These are phyloP conservation scores for Python bivittatus DNA, from an alignment of 2,113 vertebrate genomes.

Conservation along the genomic window DNA sequence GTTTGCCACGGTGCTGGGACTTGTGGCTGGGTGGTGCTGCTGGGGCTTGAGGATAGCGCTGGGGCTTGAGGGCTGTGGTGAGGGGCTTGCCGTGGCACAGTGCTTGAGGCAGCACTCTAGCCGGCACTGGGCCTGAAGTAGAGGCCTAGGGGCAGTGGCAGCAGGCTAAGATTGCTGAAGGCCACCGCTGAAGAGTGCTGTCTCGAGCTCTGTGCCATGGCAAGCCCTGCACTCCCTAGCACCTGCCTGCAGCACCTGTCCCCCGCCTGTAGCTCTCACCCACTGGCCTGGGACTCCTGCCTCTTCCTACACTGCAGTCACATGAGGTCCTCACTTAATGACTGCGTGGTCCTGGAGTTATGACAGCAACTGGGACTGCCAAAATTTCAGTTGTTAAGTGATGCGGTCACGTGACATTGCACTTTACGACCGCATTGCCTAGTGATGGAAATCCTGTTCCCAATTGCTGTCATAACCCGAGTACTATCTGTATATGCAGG, in stretches of 20 bases:
- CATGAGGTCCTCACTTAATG: background rate
- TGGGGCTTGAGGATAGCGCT: background rate
- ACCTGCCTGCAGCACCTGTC: no score
- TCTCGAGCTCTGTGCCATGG: no score
- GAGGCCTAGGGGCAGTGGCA: no score
- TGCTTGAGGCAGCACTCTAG: no score
- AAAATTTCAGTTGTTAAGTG: background rate
- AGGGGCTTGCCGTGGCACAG: no score
- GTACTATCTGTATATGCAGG: background rate
- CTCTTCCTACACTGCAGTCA: background rate
- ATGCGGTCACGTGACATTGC: background rate
- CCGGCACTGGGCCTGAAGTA: no score
- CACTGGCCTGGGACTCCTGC: no score
- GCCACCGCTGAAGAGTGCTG: no score
- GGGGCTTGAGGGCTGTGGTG: no score
- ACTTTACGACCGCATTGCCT: background rate
- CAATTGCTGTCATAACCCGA: background rate
- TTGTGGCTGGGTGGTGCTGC: background rate
- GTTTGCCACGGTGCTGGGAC: background rate
- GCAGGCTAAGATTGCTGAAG: no score
- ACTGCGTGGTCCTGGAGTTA: background rate
- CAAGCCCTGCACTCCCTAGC: no score
- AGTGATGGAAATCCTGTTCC: background rate
- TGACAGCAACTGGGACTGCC: background rate
- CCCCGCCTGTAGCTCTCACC: no score